Percentiles rank a stretch among this genome's conserved stretches.
Conservation (phyloP, 2,113 vertebrate genomes). For the Oxyruncus cristatus region DNA sequence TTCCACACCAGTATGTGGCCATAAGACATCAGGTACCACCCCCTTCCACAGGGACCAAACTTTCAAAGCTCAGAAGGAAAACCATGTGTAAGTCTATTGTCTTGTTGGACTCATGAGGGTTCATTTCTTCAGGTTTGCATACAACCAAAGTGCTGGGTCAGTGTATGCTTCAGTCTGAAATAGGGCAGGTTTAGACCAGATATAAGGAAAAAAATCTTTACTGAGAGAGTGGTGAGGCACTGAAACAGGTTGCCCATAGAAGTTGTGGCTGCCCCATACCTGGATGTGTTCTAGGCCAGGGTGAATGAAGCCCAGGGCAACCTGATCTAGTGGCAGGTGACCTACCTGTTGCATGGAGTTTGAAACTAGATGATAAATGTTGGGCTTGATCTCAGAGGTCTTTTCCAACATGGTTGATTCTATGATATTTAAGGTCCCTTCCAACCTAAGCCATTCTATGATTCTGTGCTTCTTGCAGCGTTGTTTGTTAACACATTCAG, state of each 20-base stretch:
- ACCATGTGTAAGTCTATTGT: constrained; percentile 81
- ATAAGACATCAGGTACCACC: constrained; percentile 80
- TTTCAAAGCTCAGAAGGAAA: constrained; percentile 88
- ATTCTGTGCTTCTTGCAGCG: background rate
- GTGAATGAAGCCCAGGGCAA: background rate
- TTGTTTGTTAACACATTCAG: background rate
- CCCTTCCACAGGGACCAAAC: constrained; percentile 81
- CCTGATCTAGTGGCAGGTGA: background rate
- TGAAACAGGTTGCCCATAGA: background rate
- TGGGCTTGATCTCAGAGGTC: no score
- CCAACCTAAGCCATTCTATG: background rate
- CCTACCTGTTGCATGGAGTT: background rate
- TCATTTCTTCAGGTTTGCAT: background rate
- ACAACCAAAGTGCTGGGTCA: background rate
- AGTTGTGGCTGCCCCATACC: no score
- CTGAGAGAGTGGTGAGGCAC: background rate
- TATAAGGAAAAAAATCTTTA: background rate
- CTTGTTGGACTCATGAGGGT: accelerated
- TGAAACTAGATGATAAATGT: background rate
- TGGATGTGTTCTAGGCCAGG: background rate
- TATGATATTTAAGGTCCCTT: background rate
- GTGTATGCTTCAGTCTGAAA: background rate
- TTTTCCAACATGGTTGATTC: no score
- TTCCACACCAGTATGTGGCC: constrained; percentile 80
- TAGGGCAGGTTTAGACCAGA: background rate